Base-by-base conservation (phyloP, 2,888 invertebrate genomes). In the Lypha dubia region DNA sequence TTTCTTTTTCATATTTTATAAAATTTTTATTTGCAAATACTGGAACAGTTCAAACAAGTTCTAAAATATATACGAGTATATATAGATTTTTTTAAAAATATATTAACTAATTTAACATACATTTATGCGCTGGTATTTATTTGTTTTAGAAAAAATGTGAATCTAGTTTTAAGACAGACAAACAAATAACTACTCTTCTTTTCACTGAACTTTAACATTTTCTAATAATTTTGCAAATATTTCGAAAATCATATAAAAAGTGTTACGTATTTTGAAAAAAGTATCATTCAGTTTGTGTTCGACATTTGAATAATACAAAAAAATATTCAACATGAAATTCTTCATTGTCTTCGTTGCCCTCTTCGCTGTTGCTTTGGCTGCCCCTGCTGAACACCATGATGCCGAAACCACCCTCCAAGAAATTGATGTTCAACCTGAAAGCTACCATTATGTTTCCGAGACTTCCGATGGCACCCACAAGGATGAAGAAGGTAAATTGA, bases 391-490 rank as follows among this genome's bases (percentile, higher is more conserved):
- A 49, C 71, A 58, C n/a, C 68, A 63, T 20, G 84, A 87, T 63
- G 88, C 88, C 11, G 85, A 87, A 70, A 87, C 88, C 17, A 71
- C 89, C 8, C 63, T 53, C 15, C 46, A 38, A 2, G 85, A 82
- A 7, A 74, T 84, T 7, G 83, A 82, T 65, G 86, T 87, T 3
- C 24, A 73, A 44, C 84, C 85, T 11, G 87, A 87, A 20, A 32
- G 74, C 20, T 87, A 67, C 75, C 51, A 49, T 4, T 82, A 22
- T 67, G 80, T 84, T 46, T 35, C 71, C 41, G 88, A 88, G 83
- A 93, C 93, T 89, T 93, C 92, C 74, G 93, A 94, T 88, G 93
- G 93, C 7, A 91, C 92, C 4, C 91, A 89, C 38, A 93, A 93
- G 8, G 90, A 92, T 22, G 94, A 93, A 88, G 88, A 92, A 53